These are phyloP conservation scores for Quiscalus mexicanus DNA, from an alignment of 2,113 vertebrate genomes.

Conservation along the genomic window DNA sequence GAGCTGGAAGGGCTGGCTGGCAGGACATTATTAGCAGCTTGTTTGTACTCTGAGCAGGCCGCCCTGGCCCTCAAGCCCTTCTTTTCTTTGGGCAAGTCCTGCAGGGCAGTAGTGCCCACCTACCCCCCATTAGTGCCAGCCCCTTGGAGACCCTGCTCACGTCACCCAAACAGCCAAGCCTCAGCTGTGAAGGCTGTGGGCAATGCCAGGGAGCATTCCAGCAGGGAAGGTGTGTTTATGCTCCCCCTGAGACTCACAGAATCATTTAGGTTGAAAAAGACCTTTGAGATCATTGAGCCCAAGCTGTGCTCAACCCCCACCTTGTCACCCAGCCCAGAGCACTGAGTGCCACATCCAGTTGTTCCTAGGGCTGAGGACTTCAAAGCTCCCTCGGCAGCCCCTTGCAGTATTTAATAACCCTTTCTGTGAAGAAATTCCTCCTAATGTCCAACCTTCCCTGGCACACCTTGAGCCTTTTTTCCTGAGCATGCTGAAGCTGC, in stretches of 20 bases:
- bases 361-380: neutral
- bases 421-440: neutral
- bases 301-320: accelerated
- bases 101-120: neutral
- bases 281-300: neutral
- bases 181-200: neutral
- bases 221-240: neutral
- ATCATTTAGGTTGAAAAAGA: neutral
- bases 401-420: neutral
- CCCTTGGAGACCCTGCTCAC: neutral
- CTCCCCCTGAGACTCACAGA: neutral
- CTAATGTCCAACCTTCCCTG: neutral
- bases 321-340: neutral
- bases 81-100: neutral
- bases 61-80: neutral
- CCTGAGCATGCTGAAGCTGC: accelerated
- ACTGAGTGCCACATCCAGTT: neutral
- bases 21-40: neutral
- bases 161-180: neutral
- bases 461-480: neutral
- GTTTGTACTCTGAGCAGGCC: neutral
- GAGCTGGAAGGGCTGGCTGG: neutral
- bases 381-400: neutral
- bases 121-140: neutral
- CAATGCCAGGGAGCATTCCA: neutral